These are phyloP conservation scores for Ophonus ardosiacus DNA, from an alignment of 2,888 invertebrate genomes.

Conservation along the genomic window DNA sequence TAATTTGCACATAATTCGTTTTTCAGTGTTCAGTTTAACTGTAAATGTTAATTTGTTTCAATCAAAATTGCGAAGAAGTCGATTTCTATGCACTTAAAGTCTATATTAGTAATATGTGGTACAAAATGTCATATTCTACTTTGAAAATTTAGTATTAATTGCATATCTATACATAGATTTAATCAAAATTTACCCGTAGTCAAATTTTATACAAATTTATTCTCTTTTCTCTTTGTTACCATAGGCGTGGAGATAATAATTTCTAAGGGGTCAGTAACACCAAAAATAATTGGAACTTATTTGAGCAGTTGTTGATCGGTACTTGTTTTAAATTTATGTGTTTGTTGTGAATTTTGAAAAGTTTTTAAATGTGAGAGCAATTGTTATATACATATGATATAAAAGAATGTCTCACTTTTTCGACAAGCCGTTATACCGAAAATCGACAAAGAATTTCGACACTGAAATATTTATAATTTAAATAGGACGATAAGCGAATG, in stretches of 20 bases:
- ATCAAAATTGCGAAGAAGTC: no score
- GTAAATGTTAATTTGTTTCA: no score
- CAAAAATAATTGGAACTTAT: conserved; percentile 17
- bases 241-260: conserved; percentile 12
- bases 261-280: conserved; percentile 27
- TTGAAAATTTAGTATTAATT: not conserved
- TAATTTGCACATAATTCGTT: no score
- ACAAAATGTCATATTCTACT: not conserved
- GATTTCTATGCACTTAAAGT: no score
- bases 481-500: no score
- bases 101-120: not conserved
- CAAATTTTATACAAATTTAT: conserved; percentile 43
- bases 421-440: not conserved
- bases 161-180: conserved; percentile 22
- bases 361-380: conserved; percentile 52
- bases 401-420: not conserved
- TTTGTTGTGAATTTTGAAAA: conserved; percentile 46
- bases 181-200: conserved; percentile 61
- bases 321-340: conserved; percentile 18
- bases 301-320: conserved; percentile 2
- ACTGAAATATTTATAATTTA: not conserved
- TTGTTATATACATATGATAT: conserved; percentile 24
- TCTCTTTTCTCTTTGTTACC: conserved; percentile 2
- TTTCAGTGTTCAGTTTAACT: no score
- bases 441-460: not conserved